Percentiles rank a stretch among this genome's conserved stretches.
phyloP scores from a whole-genome alignment of 2,888 invertebrate genomes.

The Eristalis pertinax region DNA sequence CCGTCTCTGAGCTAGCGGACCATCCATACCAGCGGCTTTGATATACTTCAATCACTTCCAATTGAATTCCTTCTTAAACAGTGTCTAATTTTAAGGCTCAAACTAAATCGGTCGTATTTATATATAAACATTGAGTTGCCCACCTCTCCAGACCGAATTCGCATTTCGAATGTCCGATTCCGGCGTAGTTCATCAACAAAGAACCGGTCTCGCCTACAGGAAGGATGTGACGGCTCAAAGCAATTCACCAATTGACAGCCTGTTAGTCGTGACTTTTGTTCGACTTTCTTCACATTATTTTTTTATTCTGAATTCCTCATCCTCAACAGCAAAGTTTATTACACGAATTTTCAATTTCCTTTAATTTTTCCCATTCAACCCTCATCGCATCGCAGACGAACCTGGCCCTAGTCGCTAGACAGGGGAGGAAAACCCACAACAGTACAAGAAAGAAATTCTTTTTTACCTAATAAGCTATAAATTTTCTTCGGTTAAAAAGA shows the following conservation, averaged over 20 bases:
- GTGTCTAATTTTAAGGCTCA: too few relatives aligned
- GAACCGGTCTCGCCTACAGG: not conserved
- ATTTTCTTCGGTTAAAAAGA: constrained; percentile 27
- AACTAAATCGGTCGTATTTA: too few relatives aligned
- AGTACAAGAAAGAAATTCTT: constrained; percentile 38
- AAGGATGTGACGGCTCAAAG: constrained; percentile 8
- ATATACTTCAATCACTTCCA: too few relatives aligned
- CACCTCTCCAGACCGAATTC: too few relatives aligned
- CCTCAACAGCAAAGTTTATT: constrained; percentile 26
- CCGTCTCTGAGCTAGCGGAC: too few relatives aligned
- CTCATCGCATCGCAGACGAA: constrained; percentile 1
- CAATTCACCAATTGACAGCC: constrained; percentile 41
- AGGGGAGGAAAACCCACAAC: not conserved
- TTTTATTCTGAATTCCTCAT: not conserved
- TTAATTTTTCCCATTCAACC: constrained; percentile 57
- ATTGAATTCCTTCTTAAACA: too few relatives aligned
- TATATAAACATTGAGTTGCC: too few relatives aligned
- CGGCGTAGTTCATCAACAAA: not conserved
- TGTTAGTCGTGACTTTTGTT: not conserved
- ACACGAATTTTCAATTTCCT: constrained; percentile 61
- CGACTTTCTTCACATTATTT: not conserved
- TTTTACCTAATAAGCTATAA: constrained; percentile 64
- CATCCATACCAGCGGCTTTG: too few relatives aligned
- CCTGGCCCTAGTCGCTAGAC: not conserved
- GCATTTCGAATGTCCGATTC: too few relatives aligned